Conservation (phyloP, 2,113 vertebrate species). For the Pycnonotus jocosus region DNA sequence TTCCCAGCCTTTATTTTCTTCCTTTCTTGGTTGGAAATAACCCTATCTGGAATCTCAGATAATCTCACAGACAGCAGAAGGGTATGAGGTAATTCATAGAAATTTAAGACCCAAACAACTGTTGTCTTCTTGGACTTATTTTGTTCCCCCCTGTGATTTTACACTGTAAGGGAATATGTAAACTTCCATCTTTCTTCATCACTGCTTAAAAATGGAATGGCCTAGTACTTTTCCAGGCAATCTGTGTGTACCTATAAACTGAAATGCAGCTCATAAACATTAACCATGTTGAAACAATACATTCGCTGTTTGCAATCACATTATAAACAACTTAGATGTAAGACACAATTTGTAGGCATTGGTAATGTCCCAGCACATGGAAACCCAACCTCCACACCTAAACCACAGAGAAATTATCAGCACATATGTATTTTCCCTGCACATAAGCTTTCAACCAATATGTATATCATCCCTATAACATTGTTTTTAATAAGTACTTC, state of each 20-base stretch:
- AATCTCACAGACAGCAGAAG: neutral
- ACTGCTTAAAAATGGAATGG: neutral
- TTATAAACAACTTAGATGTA: conserved; percentile 33
- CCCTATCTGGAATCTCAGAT: neutral
- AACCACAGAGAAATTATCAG: neutral
- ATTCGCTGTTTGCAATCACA: neutral
- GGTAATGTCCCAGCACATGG: neutral
- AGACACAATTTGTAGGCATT: conserved; percentile 33
- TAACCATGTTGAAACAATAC: conserved; percentile 42
- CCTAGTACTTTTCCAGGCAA: conserved; percentile 35
- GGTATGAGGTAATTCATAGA: neutral
- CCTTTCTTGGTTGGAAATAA: neutral
- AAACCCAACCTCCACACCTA: neutral
- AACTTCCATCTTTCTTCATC: neutral
- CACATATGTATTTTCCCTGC: neutral
- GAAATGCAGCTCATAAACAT: conserved; percentile 38
- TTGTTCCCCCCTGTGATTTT: neutral
- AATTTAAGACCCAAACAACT: neutral
- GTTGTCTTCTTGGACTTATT: neutral
- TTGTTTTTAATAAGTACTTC: neutral
- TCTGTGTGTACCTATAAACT: conserved; percentile 36
- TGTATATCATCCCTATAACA: neutral
- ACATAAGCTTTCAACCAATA: neutral
- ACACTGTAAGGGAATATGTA: neutral
- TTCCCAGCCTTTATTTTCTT: neutral